Percentiles rank a stretch among this genome's conserved stretches.
These are phyloP conservation scores for Platanista minor DNA, from an alignment of 2,113 vertebrate species.

Conservation along the genomic window DNA sequence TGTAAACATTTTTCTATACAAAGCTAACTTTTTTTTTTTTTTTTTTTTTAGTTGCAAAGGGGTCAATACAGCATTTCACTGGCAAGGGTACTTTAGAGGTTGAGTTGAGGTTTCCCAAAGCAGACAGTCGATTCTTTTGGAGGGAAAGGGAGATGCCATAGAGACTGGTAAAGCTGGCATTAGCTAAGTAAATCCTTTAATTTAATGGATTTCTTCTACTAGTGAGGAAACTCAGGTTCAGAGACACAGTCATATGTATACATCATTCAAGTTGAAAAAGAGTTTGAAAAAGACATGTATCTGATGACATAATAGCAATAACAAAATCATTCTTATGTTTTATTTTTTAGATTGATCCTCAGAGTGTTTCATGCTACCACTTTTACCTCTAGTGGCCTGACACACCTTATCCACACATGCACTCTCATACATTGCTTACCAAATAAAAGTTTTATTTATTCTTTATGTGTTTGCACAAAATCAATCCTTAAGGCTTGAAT, in stretches of 20 bases:
- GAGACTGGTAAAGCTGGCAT: background rate
- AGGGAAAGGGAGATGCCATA: background rate
- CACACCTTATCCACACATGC: background rate
- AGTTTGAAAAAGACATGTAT: background rate
- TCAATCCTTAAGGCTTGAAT: background rate
- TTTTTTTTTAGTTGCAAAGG: conserved; percentile 41
- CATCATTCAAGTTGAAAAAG: background rate
- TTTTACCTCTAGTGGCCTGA: too few relatives aligned
- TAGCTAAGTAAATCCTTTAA: background rate
- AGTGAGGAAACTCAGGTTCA: background rate
- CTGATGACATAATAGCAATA: background rate
- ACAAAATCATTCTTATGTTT: background rate
- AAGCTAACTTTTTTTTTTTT: background rate
- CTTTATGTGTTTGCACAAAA: background rate
- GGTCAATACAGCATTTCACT: background rate
- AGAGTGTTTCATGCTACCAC: background rate
- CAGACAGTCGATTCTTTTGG: background rate
- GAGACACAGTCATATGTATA: background rate
- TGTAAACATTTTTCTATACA: background rate
- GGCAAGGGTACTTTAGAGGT: background rate
- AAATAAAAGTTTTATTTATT: background rate
- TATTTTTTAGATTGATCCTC: background rate
- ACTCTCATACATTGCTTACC: background rate
- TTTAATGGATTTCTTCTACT: background rate
- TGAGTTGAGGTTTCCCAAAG: background rate